Conservation (phyloP, 1,140 invertebrate genomes). For the Chymomyza costata region DNA sequence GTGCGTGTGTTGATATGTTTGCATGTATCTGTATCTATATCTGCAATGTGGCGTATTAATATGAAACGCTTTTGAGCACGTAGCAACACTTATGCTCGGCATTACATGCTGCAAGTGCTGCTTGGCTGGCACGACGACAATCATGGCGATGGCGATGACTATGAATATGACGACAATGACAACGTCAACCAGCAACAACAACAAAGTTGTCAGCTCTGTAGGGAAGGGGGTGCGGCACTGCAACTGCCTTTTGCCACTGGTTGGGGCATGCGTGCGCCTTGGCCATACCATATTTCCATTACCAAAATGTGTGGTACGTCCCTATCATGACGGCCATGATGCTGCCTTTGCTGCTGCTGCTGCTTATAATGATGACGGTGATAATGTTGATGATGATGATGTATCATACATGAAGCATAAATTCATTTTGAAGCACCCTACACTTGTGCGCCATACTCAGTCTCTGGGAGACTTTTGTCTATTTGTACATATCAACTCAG, state of each 20-base stretch:
- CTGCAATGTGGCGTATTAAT: slow-evolving; percentile 65
- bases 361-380: slow-evolving; percentile 9
- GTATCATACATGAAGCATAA: slow-evolving; percentile 72
- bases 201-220: no score
- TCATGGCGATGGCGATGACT: not conserved
- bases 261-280: slow-evolving; percentile 40
- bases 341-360: slow-evolving; percentile 4
- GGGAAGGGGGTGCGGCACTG: no score
- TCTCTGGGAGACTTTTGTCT: slow-evolving; percentile 9
- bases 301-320: slow-evolving; percentile 60
- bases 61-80: slow-evolving; percentile 73
- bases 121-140: slow-evolving; percentile 3
- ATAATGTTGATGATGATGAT: slow-evolving; percentile 46
- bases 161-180: slow-evolving; percentile 7
- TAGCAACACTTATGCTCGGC: slow-evolving; percentile 67
- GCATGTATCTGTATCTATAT: not conserved
- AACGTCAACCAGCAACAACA: not conserved
- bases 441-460: slow-evolving; percentile 40
- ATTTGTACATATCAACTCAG: slow-evolving; percentile 6
- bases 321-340: slow-evolving; percentile 18
- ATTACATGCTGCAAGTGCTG: slow-evolving; percentile 44
- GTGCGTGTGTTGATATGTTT: no score
- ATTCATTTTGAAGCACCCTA: slow-evolving; percentile 67
- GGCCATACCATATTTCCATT: slow-evolving; percentile 60
- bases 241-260: slow-evolving; percentile 30